Evolutionary conservation across 2,888 invertebrate species (phyloP).

Genomic region (Notocelia uddmanniana): DNA sequence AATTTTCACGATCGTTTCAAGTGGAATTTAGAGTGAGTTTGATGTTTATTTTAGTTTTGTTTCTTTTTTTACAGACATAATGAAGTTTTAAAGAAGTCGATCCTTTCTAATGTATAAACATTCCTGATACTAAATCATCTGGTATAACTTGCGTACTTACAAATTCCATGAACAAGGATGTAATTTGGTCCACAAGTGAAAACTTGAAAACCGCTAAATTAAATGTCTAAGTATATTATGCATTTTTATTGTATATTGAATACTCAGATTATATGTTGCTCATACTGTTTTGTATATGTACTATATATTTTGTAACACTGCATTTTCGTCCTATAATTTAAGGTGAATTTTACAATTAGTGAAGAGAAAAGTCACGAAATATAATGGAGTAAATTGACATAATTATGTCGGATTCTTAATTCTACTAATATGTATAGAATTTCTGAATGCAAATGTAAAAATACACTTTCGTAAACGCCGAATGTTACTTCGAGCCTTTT

Average conservation of each 20-base stretch:
- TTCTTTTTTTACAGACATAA: slow-evolving; percentile 49
- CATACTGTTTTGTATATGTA: slow-evolving; percentile 28
- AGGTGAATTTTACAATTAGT: slow-evolving; percentile 18
- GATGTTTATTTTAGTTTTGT: slow-evolving; percentile 47
- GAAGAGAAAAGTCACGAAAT: neutral
- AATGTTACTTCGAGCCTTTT: neutral
- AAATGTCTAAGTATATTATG: slow-evolving; percentile 8
- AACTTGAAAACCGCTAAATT: slow-evolving; percentile 10
- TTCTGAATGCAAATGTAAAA: neutral
- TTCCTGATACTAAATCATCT: slow-evolving; percentile 59
- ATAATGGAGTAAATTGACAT: neutral
- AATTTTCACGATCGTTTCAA: neutral
- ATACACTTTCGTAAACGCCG: neutral
- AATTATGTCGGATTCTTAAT: neutral
- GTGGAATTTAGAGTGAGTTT: slow-evolving; percentile 35
- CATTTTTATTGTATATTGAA: slow-evolving; percentile 47
- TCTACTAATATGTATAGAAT: neutral
- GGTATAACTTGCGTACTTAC: slow-evolving; percentile 59
- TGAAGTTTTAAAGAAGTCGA: slow-evolving; percentile 42
- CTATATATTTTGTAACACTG: slow-evolving; percentile 28
- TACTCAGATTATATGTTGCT: slow-evolving; percentile 48
- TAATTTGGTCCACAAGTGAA: slow-evolving; percentile 10
- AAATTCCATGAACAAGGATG: slow-evolving; percentile 43
- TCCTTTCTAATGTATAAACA: slow-evolving; percentile 51
- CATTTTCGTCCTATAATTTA: slow-evolving; percentile 17